A percentile compares a stretch with the other conserved stretches of the same genome.
Evolutionary conservation across 2,113 vertebrate genomes (phyloP).

Genomic region (Nipponia nippon): DNA sequence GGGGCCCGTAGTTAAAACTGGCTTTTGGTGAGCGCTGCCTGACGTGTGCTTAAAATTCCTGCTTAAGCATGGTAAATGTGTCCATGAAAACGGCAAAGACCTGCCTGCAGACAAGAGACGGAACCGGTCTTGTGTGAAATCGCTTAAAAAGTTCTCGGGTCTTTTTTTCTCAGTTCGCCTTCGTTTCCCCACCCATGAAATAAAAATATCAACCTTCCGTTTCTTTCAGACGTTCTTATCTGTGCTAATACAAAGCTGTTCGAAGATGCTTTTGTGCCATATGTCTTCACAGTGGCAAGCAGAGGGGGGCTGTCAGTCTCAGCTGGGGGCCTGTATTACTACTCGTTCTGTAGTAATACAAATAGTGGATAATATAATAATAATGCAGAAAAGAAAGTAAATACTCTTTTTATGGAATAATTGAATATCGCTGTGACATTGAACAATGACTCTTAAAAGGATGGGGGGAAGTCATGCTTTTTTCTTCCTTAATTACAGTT

Average conservation of each 20-base stretch:
- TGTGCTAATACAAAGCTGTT: slow-evolving; percentile 18
- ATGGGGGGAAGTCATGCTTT: slow-evolving; percentile 44
- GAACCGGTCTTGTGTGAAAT: neutral
- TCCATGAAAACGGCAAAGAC: neutral
- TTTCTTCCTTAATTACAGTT: slow-evolving; percentile 58
- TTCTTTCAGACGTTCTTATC: slow-evolving; percentile 2
- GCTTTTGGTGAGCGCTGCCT: neutral
- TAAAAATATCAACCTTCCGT: neutral
- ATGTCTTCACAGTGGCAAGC: slow-evolving; percentile 35
- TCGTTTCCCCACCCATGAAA: slow-evolving; percentile 8
- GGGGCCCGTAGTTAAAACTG: neutral
- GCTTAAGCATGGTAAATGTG: neutral
- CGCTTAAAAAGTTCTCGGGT: neutral
- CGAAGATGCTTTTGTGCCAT: slow-evolving; percentile 15
- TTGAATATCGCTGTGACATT: slow-evolving; percentile 57
- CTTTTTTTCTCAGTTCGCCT: neutral
- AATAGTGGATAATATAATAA: slow-evolving; percentile 66
- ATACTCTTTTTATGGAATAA: slow-evolving; percentile 65
- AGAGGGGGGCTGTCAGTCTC: slow-evolving; percentile 54
- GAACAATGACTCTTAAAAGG: slow-evolving; percentile 56
- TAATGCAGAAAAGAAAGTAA: slow-evolving; percentile 63
- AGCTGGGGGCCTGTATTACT: slow-evolving; percentile 56
- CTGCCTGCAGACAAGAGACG: neutral
- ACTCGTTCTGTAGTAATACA: slow-evolving; percentile 53
- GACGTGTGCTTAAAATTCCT: neutral